Evolutionary conservation across 2,113 vertebrate genomes (phyloP), one percentile per base, ranked within the genome.

Genomic region (Zosterops lateralis): DNA sequence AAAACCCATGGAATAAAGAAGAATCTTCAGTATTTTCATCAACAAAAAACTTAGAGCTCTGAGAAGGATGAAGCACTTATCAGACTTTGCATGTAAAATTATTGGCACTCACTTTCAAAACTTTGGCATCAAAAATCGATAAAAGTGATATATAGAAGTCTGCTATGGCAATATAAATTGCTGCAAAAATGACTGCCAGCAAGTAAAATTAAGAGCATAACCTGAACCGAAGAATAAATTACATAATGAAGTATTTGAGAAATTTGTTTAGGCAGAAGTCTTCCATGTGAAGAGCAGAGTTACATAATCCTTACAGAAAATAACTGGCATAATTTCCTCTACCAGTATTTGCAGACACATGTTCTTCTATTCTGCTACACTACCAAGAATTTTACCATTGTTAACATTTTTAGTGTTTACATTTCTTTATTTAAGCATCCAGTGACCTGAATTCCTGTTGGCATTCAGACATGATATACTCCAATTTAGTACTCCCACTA

Each of bases 191-290:
- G 14, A 74, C 32, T 72, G 19, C 14, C 44, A 92, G 75, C 26
- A 70, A 85, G 65, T 66, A 94, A 95, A 96, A 97, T 95, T 90
- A 97, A 68, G 20, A 91, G 57, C 56, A 84, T 70, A 42, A 84
- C 81, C 89, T 94, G 57, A 96, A 91, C 67, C 71, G 25, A 47
- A 70, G 32, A 93, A 50, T 38, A 94, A 96, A 80, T 83, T 81
- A 89, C 44, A 76, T 87, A 93, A 66, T 83, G 51, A 95, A 83
- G 24, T 58, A 17, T 71, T 74, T 81, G 58, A 56, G 80, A 62
- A 18, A n/a, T 7, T 28, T 28, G 77, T 85, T 86, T 19, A 77
- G 34, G 18, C 6, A 40, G 19, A 90, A 70, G 14, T 14, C 26
- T 83, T 76, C 67, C 36, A 66, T 34, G 6, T 19, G 7, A 67